Evolutionary conservation across 1,140 invertebrate genomes (phyloP).

Genomic region (Patella vulgata): DNA sequence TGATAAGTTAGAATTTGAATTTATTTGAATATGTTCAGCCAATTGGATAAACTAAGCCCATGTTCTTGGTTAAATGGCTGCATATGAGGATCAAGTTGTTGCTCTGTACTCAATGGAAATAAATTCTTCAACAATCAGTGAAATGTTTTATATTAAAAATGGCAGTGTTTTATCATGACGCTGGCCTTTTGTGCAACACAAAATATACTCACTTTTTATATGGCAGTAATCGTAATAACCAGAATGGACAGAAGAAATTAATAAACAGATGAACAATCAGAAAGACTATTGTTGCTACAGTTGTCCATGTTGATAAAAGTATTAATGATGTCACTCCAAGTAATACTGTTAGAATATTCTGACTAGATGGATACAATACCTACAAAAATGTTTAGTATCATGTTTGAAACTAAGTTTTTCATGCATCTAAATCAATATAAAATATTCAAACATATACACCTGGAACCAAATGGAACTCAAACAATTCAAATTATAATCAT

Average conservation of each 20-base stretch:
- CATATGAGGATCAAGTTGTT: too few species aligned
- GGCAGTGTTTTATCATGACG: too few species aligned
- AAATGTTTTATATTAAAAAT: too few species aligned
- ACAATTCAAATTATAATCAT: too few species aligned
- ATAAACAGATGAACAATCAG: slow-evolving; percentile 68
- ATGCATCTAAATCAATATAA: background rate
- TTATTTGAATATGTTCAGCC: too few species aligned
- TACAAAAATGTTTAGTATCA: background rate
- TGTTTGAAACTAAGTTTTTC: background rate
- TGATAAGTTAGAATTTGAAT: too few species aligned
- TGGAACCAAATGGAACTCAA: too few species aligned
- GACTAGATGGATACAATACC: slow-evolving; percentile 29
- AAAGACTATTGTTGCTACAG: slow-evolving; percentile 68
- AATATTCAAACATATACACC: background rate
- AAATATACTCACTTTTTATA: slow-evolving; percentile 83
- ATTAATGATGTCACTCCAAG: slow-evolving; percentile 33
- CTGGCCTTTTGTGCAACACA: too few species aligned
- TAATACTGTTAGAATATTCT: slow-evolving; percentile 50
- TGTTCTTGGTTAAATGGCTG: too few species aligned
- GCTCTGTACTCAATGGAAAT: too few species aligned
- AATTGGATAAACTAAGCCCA: too few species aligned
- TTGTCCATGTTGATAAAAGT: slow-evolving; percentile 66
- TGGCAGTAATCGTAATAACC: slow-evolving; percentile 83
- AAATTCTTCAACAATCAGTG: too few species aligned
- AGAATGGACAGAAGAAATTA: slow-evolving; percentile 76